phyloP scores from a whole-genome alignment of 2,888 invertebrate genomes.

The Cinara cedri region DNA sequence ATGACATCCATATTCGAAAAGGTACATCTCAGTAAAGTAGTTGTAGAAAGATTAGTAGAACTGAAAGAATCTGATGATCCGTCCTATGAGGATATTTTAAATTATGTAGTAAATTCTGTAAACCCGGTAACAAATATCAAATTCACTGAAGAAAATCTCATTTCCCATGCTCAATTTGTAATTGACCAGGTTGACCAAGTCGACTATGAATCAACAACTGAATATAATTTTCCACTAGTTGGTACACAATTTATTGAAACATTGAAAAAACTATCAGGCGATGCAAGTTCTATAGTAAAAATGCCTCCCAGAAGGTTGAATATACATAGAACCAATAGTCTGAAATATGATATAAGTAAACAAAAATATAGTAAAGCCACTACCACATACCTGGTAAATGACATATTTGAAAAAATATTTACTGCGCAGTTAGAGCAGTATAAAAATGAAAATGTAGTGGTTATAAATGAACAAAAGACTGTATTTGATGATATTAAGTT shows the following conservation, averaged over 20 bases:
- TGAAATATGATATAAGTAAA: conserved; percentile 44
- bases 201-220: conserved; percentile 68
- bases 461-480: no score
- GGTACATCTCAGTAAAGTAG: conserved; percentile 77
- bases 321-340: conserved; percentile 40
- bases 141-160: conserved; percentile 74
- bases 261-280: conserved; percentile 77
- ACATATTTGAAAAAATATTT: conserved; percentile 81
- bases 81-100: conserved; percentile 78
- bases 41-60: conserved; percentile 75
- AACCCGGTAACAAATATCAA: conserved; percentile 65
- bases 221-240: conserved; percentile 70
- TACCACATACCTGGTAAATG: conserved; percentile 76
- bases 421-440: conserved; percentile 73
- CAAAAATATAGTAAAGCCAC: conserved; percentile 75
- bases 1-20: conserved; percentile 77
- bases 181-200: conserved; percentile 78
- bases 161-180: conserved; percentile 81
- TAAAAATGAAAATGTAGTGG: conserved; percentile 63
- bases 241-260: conserved; percentile 77
- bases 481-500: no score
- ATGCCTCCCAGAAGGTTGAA: conserved; percentile 61
- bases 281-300: conserved; percentile 64
- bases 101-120: conserved; percentile 62
- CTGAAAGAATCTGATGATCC: conserved; percentile 67